Percentiles rank a stretch among this genome's conserved stretches.
Conservation (phyloP, 1,140 invertebrate genomes). For the Alviniconcha marisindica region DNA sequence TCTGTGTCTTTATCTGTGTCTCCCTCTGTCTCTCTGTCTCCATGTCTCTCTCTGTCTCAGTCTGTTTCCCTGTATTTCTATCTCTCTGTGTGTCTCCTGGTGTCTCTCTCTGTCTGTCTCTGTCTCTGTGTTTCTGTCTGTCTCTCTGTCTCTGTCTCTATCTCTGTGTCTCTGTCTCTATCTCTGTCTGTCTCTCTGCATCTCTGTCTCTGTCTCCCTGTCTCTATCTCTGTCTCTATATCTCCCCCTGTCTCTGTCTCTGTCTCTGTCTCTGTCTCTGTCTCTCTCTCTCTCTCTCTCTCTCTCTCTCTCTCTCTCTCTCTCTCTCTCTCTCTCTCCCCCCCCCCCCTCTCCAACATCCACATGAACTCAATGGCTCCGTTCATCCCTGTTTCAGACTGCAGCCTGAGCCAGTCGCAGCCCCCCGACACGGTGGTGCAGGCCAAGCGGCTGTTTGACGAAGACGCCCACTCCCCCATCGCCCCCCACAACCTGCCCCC, state of each 20-base stretch:
- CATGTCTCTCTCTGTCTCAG: slow-evolving; percentile 2
- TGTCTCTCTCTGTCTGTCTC: slow-evolving; percentile 1
- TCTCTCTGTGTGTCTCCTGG: background rate
- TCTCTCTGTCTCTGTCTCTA: slow-evolving; percentile 9
- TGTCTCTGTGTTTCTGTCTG: background rate
- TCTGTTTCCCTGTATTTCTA: background rate
- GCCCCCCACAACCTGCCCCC: background rate
- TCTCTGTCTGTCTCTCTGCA: background rate
- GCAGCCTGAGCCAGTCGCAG: background rate
- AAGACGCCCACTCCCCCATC: slow-evolving; percentile 1
- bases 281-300: slow-evolving; percentile 17
- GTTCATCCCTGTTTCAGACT: slow-evolving; percentile 13
- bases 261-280: background rate
- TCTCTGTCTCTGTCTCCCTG: background rate
- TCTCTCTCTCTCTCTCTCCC: background rate
- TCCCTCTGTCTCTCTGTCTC: slow-evolving; percentile 8
- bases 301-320: slow-evolving; percentile 17
- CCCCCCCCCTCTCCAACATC: background rate
- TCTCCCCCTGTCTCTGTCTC: background rate
- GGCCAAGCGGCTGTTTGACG: slow-evolving; percentile 31
- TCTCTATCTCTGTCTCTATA: background rate
- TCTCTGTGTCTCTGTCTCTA: background rate
- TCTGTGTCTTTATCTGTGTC: slow-evolving; percentile 4
- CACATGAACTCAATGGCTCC: too few relatives aligned
- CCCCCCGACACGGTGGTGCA: slow-evolving; percentile 17